These are phyloP conservation scores for Coranthus polyacanthus DNA, from an alignment of 2,797 vertebrate species.

Conservation along the genomic window DNA sequence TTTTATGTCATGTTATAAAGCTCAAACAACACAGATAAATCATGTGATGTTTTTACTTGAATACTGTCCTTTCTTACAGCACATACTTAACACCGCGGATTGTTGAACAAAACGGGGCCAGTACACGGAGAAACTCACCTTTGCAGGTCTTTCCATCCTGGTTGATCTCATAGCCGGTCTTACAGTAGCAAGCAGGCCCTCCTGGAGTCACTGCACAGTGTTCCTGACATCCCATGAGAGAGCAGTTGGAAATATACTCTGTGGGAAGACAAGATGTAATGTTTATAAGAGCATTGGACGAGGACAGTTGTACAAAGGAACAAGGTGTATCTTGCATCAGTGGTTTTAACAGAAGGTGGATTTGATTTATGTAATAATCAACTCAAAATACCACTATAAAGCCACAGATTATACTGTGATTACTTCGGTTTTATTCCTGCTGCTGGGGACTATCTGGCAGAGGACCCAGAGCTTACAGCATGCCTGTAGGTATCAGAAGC, in stretches of 20 bases:
- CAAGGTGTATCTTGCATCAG: background rate
- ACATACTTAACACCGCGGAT: too few species aligned
- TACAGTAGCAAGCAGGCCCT: conserved; percentile 93
- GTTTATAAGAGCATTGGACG: background rate
- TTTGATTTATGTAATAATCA: conserved; percentile 35
- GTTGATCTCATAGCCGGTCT: conserved; percentile 90
- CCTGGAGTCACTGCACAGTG: conserved; percentile 88
- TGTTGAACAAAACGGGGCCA: too few species aligned
- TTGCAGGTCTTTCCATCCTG: conserved; percentile 91
- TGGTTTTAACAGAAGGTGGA: background rate
- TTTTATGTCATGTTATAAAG: too few species aligned
- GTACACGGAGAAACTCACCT: conserved; percentile 82
- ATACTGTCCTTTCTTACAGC: too few species aligned
- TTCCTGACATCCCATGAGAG: conserved; percentile 88
- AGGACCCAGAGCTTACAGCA: conserved; percentile 18
- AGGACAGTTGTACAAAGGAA: background rate
- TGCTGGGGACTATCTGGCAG: conserved; percentile 22
- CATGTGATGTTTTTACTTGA: too few species aligned
- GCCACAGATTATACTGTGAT: conserved; percentile 32
- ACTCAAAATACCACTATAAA: conserved; percentile 22
- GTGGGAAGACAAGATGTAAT: conserved; percentile 22
- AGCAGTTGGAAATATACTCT: conserved; percentile 91
- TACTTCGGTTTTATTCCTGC: conserved; percentile 27
- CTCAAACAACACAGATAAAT: too few species aligned
- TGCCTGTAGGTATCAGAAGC: conserved; percentile 25